phyloP scores from a whole-genome alignment of 1,140 invertebrate genomes.

The Euura saliciscinereae region DNA sequence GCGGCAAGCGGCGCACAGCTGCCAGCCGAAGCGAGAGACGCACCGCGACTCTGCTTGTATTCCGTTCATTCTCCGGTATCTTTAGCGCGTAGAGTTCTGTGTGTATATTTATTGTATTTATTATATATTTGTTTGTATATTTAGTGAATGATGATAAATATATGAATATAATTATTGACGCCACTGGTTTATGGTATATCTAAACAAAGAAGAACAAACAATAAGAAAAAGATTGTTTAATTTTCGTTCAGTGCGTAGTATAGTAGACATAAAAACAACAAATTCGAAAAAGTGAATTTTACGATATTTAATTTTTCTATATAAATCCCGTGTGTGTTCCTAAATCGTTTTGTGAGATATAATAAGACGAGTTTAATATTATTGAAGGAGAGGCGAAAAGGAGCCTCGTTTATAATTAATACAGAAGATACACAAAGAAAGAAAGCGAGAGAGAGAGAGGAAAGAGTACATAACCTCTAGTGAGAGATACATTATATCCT shows the following conservation, averaged over 20 bases:
- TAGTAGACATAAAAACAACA: no score
- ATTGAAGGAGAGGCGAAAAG: neutral
- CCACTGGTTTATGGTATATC: neutral
- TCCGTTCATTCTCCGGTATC: slow-evolving; percentile 19
- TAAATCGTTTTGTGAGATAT: neutral
- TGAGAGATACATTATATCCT: neutral
- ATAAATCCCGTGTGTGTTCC: neutral
- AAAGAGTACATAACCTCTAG: neutral
- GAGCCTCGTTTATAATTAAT: no score
- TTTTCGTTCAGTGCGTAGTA: no score
- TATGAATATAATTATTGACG: neutral
- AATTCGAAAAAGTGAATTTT: neutral
- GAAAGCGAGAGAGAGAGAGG: neutral
- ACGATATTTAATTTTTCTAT: neutral
- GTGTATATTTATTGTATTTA: slow-evolving; percentile 15
- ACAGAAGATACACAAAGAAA: neutral
- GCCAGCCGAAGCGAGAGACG: slow-evolving; percentile 23
- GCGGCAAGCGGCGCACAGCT: slow-evolving; percentile 28
- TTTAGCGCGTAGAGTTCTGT: slow-evolving; percentile 10
- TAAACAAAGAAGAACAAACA: neutral
- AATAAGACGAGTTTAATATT: neutral
- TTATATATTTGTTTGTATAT: slow-evolving; percentile 13
- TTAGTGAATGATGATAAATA: no score
- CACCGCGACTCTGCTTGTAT: slow-evolving; percentile 21
- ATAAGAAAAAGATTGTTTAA: neutral